phyloP scores from a whole-genome alignment of 2,113 vertebrate species.

The Aegotheles bennettii region DNA sequence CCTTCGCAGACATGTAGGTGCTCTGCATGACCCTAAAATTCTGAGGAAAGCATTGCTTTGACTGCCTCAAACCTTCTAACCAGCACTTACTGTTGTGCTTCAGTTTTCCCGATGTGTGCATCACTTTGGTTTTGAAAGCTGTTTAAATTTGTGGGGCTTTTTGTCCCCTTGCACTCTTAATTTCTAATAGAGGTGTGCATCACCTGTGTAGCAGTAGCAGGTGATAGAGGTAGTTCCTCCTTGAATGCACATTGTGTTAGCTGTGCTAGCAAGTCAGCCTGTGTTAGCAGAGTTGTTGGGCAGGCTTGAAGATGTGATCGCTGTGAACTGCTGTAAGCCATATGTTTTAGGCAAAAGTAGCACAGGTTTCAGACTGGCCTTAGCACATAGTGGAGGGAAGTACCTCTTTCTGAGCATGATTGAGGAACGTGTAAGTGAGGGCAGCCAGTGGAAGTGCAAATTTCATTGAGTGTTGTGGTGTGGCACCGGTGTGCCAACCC shows the following conservation, averaged over 20 bases:
- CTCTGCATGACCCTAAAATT: not conserved
- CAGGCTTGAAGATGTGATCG: not conserved
- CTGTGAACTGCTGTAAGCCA: not conserved
- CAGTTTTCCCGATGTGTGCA: not conserved
- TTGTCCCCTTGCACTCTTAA: not conserved
- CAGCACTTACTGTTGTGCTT: not conserved
- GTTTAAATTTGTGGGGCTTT: not conserved
- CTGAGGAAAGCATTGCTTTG: not conserved
- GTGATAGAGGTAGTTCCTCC: not conserved
- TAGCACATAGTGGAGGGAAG: not conserved
- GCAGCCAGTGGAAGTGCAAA: not conserved
- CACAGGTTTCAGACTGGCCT: not conserved
- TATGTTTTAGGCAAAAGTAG: not conserved
- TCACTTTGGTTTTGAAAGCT: not conserved
- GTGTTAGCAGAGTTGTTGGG: not conserved
- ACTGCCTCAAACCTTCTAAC: not conserved
- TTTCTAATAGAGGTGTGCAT: not conserved
- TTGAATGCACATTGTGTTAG: not conserved
- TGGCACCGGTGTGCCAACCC: not conserved
- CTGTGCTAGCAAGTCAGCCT: not conserved
- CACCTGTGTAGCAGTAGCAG: not conserved
- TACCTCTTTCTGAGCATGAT: not conserved
- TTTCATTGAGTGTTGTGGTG: not conserved
- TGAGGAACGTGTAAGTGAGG: not conserved
- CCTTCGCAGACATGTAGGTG: not conserved